Conservation (phyloP, 2,797 vertebrate genomes). For the Tauraco hartlaubi region DNA sequence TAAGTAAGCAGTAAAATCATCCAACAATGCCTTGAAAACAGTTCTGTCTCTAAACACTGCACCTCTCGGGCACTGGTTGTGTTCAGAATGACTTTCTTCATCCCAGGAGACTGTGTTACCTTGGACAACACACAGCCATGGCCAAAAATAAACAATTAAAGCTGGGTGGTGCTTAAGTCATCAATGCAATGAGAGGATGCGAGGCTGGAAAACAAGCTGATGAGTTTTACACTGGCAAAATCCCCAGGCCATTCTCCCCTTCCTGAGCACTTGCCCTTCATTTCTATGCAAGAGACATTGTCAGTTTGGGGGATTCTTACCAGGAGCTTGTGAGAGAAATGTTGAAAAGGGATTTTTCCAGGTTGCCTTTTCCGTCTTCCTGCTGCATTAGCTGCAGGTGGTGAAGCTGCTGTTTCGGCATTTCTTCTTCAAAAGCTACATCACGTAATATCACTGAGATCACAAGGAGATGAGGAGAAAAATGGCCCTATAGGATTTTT, state of each 20-base stretch:
- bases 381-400: conserved; percentile 72
- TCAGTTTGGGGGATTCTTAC: conserved; percentile 61
- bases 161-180: background rate
- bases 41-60: conserved; percentile 11
- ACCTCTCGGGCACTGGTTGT: background rate
- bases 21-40: conserved; percentile 36
- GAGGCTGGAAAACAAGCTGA: background rate
- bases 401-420: conserved; percentile 72
- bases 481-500: conserved; percentile 74
- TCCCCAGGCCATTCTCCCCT: conserved; percentile 15
- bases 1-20: conserved; percentile 49
- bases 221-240: background rate
- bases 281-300: conserved; percentile 58
- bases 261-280: conserved; percentile 29
- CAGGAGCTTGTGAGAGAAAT: conserved; percentile 67
- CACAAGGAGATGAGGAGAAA: conserved; percentile 73
- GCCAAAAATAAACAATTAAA: conserved; percentile 19
- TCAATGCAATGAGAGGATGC: background rate
- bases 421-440: conserved; percentile 76
- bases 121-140: background rate
- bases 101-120: background rate
- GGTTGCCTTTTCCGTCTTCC: conserved; percentile 62
- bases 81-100: background rate
- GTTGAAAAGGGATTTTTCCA: conserved; percentile 74
- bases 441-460: conserved; percentile 70